Evolutionary conservation across 2,113 vertebrate species (phyloP).

Genomic region (Microtus montanus): DNA sequence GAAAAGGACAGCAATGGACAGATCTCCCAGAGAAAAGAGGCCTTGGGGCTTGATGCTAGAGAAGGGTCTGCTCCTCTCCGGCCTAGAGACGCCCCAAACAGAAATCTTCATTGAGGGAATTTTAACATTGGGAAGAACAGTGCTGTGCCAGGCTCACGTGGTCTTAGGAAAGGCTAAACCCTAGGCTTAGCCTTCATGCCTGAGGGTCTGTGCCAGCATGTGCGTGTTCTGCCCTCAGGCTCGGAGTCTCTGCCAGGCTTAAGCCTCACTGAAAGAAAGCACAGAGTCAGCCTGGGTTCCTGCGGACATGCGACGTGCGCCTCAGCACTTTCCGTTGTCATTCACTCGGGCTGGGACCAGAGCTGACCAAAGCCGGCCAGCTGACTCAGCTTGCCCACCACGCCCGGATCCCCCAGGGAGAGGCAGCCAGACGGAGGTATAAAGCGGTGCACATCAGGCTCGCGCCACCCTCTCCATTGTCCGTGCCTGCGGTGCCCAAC

Average conservation of each 20-base stretch:
- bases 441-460: conserved; percentile 73
- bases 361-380: background rate
- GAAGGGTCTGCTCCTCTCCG: background rate
- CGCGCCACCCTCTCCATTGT: conserved; percentile 68
- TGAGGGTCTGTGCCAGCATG: background rate
- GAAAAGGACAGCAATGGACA: background rate
- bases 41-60: background rate
- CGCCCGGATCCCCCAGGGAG: background rate
- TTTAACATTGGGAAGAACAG: background rate
- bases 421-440: conserved; percentile 70
- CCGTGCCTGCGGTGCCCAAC: conserved; percentile 54
- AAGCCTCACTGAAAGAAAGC: conserved; percentile 80
- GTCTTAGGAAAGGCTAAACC: background rate
- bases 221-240: background rate
- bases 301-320: conserved; percentile 66
- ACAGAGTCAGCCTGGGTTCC: conserved; percentile 78
- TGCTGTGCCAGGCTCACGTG: background rate
- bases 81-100: background rate
- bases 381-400: conserved; percentile 69
- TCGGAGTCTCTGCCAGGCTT: conserved; percentile 55
- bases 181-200: background rate
- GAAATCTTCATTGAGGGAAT: background rate
- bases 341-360: background rate
- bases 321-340: conserved; percentile 84
- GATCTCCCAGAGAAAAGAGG: background rate